A percentile compares a stretch with the other conserved stretches of the same genome.
Conservation (phyloP, 92 coral and sea anemone species). For the Umimayanthus kanabou region DNA sequence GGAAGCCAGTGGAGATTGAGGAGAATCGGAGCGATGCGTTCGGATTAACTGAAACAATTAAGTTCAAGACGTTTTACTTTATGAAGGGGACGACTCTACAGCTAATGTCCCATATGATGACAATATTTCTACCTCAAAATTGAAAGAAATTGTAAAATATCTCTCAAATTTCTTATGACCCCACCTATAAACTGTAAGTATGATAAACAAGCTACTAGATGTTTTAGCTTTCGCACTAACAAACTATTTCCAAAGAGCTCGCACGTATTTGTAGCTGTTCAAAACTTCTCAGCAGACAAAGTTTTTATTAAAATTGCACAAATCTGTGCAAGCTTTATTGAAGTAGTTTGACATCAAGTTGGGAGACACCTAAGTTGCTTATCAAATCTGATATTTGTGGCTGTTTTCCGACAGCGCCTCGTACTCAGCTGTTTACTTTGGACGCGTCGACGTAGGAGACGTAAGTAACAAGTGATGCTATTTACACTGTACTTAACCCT, state of each 20-base stretch:
- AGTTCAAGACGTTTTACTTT: no score
- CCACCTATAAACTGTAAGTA: not conserved
- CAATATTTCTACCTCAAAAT: no score
- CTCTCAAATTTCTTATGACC: not conserved
- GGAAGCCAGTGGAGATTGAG: no score
- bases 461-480: constrained; percentile 43
- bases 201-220: not conserved
- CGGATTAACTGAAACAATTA: no score
- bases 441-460: constrained; percentile 72
- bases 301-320: not conserved
- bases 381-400: not conserved
- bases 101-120: no score
- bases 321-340: no score
- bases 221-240: not conserved
- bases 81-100: no score
- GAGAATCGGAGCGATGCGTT: no score
- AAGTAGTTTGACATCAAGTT: not conserved
- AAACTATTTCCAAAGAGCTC: not conserved
- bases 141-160: no score
- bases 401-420: constrained; percentile 59
- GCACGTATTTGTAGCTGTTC: no score
- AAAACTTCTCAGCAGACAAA: no score
- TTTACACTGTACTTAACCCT: not conserved
- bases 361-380: not conserved
- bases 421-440: constrained; percentile 77